Evolutionary conservation across 2,797 vertebrate genomes (phyloP), one percentile per base, ranked within the genome.

Genomic region (Danio jaintianensis): DNA sequence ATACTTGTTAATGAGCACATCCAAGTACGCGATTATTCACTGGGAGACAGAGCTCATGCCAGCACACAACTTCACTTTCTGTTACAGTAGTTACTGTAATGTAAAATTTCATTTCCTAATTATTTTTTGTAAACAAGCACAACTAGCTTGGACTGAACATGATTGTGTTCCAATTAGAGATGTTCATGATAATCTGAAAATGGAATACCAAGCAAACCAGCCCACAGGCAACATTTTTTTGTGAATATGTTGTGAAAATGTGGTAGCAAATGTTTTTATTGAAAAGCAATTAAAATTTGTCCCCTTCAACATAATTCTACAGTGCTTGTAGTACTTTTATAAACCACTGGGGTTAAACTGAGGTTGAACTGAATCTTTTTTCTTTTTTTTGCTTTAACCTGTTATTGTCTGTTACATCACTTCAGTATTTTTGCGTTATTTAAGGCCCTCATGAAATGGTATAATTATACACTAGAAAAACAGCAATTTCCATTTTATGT

Each of bases 261-360:
- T 91, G 91, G 90, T 90, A 88, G 84, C 82, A 82, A 88, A 85
- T 90, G 86, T 92, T 91, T 91, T 90, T 89, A 90, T 90, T 88
- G 87, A 84, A 91, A 93, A 92, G 90, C 90, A 93, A 92, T 93
- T 93, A 93, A 90, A 90, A 92, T 92, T 90, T 89, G 79, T 80
- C 85, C 88, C 82, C 81, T 71, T 78, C 47, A 22, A 42, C 9
- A 2, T 56, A 67, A 8, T 9, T 38, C 38, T 48, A 43, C 59
- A 76, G 20, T 45, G 83, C 78, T 88, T 87, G 85, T 64, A 85
- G 79, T 87, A 87, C n/a, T n/a, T 88, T 87, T 85, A 84, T 73
- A 87, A 89, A 47, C 10, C 5, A 58, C 56, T 15, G 8, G 36
- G 50, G 67, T 52, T 64, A 74, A 5, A 74, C 43, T 36, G 11